A percentile compares a stretch with the other conserved stretches of the same genome.
These are phyloP conservation scores for Tyto alba DNA, from an alignment of 2,113 vertebrate genomes.

Conservation along the genomic window DNA sequence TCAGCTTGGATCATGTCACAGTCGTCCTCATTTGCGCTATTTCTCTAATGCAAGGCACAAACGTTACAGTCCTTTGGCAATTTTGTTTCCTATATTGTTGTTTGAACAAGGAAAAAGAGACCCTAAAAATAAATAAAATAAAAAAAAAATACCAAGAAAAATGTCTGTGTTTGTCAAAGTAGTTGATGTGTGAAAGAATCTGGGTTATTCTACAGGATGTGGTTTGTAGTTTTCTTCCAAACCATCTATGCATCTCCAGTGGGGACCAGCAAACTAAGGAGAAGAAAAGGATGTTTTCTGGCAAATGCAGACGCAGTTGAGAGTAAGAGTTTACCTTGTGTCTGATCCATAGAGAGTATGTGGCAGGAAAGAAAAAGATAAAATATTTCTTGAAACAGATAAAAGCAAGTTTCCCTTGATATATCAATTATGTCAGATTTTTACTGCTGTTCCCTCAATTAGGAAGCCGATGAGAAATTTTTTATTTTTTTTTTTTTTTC, in stretches of 20 bases:
- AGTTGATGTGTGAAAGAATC: not conserved
- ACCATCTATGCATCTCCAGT: no score
- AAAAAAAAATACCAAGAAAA: not conserved
- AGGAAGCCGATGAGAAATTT: not conserved
- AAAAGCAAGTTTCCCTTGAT: not conserved
- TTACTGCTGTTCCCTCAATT: no score
- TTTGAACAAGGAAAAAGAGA: not conserved
- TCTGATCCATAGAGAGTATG: no score
- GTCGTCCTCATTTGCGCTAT: not conserved
- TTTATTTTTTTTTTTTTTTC: not conserved
- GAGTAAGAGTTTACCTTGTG: not conserved
- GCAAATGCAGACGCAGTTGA: not conserved
- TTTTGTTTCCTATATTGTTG: not conserved
- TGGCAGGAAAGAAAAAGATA: not conserved
- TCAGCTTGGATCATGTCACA: not conserved
- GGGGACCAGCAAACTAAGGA: not conserved
- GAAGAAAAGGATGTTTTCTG: not conserved
- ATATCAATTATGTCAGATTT: not conserved
- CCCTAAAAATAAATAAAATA: no score
- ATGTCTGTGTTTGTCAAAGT: no score
- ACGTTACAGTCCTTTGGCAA: not conserved
- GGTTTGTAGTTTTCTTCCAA: not conserved
- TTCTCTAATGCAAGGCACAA: no score
- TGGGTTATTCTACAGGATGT: not conserved
- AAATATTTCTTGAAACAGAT: not conserved